Evolutionary conservation across 1,140 invertebrate species (phyloP).

Genomic region (Nephotettix cincticeps): DNA sequence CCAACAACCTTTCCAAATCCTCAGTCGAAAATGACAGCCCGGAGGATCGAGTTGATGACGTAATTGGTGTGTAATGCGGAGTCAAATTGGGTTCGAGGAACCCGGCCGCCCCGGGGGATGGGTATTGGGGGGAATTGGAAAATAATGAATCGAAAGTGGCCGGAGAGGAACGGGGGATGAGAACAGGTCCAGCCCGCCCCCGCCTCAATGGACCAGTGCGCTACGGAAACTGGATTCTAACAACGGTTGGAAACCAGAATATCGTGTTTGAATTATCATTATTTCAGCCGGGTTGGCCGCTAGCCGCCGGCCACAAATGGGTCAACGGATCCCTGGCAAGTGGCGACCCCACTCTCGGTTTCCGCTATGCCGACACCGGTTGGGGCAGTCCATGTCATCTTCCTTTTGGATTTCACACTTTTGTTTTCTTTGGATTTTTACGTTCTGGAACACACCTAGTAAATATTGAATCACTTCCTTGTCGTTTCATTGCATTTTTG

Average conservation of each 20-base stretch:
- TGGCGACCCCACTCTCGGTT: constrained; percentile 8
- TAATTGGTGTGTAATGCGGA: constrained; percentile 7
- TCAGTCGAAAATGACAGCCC: too few species aligned
- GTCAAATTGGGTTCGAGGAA: constrained; percentile 4
- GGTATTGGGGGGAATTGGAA: constrained; percentile 8
- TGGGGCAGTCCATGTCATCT: background rate
- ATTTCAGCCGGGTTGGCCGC: constrained; percentile 6
- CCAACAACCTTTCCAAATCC: too few species aligned
- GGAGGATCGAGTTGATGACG: background rate
- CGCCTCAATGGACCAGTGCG: constrained; percentile 18
- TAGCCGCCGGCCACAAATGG: constrained; percentile 13
- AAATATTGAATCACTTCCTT: too few species aligned
- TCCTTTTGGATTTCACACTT: too few species aligned
- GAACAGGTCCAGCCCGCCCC: constrained; percentile 16
- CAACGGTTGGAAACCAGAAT: constrained; percentile 28
- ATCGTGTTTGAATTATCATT: constrained; percentile 33
- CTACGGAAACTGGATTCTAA: constrained; percentile 30
- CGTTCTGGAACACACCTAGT: too few species aligned
- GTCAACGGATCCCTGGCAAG: background rate
- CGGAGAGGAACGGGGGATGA: background rate
- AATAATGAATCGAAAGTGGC: constrained; percentile 9
- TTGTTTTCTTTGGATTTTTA: too few species aligned
- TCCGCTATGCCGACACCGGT: background rate
- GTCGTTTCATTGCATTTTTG: too few species aligned
- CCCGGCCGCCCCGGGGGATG: background rate